Conservation (phyloP, 2,888 invertebrate species). For the Caenorhabditis doughertyi region DNA sequence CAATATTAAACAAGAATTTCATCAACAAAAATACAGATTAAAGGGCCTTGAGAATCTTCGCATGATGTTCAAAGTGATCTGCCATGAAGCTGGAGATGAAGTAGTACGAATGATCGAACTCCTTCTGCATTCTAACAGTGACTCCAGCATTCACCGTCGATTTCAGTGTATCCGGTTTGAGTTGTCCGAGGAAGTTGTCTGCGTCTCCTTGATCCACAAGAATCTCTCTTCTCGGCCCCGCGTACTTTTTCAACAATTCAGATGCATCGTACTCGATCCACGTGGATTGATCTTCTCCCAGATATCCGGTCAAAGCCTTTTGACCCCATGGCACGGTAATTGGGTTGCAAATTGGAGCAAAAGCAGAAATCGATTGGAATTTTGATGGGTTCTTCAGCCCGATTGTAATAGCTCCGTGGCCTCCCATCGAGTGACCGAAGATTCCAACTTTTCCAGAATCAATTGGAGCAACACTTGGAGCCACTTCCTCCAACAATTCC, state of each 20-base stretch:
- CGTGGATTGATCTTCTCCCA: slow-evolving; percentile 85
- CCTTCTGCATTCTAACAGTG: slow-evolving; percentile 84
- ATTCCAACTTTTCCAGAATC: slow-evolving; percentile 69
- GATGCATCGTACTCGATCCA: slow-evolving; percentile 91
- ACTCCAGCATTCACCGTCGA: slow-evolving; percentile 53
- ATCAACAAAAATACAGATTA: neutral
- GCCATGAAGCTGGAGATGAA: slow-evolving; percentile 93
- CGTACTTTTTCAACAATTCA: slow-evolving; percentile 89
- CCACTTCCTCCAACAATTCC: slow-evolving; percentile 72
- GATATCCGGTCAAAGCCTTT: slow-evolving; percentile 83
- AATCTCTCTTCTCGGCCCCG: slow-evolving; percentile 90
- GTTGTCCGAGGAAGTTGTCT: slow-evolving; percentile 71
- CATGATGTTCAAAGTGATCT: slow-evolving; percentile 94
- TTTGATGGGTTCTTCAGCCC: slow-evolving; percentile 86
- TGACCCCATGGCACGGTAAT: slow-evolving; percentile 90
- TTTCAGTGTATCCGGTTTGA: slow-evolving; percentile 69
- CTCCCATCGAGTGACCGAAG: slow-evolving; percentile 90
- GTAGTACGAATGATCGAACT: slow-evolving; percentile 96
- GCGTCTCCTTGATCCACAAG: slow-evolving; percentile 87
- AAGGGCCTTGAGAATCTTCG: slow-evolving; percentile 80
- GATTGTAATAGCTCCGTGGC: slow-evolving; percentile 91
- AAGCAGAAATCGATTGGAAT: slow-evolving; percentile 91
- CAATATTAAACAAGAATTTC: no score
- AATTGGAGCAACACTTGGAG: slow-evolving; percentile 54
- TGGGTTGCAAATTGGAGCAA: slow-evolving; percentile 96